Evolutionary conservation across 1,140 invertebrate genomes (phyloP).

Genomic region (Pectinophora gossypiella): DNA sequence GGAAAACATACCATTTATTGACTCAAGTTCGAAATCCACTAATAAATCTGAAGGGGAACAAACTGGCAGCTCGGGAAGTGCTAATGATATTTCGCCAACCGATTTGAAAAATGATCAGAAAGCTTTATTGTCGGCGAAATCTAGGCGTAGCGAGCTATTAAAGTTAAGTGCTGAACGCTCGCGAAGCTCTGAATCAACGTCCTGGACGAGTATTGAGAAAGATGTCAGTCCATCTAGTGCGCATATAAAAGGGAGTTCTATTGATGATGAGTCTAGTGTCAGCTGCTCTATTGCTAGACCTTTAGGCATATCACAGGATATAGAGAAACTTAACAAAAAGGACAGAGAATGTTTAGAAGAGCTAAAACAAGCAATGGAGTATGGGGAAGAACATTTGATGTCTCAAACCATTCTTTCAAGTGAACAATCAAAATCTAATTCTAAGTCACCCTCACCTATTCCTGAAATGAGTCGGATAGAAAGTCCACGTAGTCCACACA

Average conservation of each 20-base stretch:
- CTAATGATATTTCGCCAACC: slow-evolving; percentile 52
- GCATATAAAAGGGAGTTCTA: slow-evolving; percentile 78
- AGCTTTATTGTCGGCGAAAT: slow-evolving; percentile 65
- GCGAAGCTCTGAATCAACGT: slow-evolving; percentile 79
- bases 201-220: slow-evolving; percentile 79
- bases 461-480: slow-evolving; percentile 58
- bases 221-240: slow-evolving; percentile 76
- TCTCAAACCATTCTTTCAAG: slow-evolving; percentile 61
- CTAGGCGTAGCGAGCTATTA: slow-evolving; percentile 70
- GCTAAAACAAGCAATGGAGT: slow-evolving; percentile 70
- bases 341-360: slow-evolving; percentile 70
- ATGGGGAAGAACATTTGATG: slow-evolving; percentile 64
- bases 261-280: slow-evolving; percentile 86
- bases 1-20: slow-evolving; percentile 70
- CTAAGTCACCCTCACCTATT: slow-evolving; percentile 65
- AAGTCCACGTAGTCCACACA: slow-evolving; percentile 55
- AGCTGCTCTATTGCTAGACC: slow-evolving; percentile 87
- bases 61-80: slow-evolving; percentile 63
- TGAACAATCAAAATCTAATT: slow-evolving; percentile 68
- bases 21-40: slow-evolving; percentile 55
- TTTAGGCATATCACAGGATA: slow-evolving; percentile 84
- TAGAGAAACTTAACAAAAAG: slow-evolving; percentile 77
- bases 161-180: slow-evolving; percentile 80
- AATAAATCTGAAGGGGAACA: slow-evolving; percentile 67
- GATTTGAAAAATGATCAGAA: slow-evolving; percentile 54